Evolutionary conservation across 2,797 vertebrate genomes (phyloP), one percentile per base, ranked within the genome.

Genomic region (Anolis apletophallus): DNA sequence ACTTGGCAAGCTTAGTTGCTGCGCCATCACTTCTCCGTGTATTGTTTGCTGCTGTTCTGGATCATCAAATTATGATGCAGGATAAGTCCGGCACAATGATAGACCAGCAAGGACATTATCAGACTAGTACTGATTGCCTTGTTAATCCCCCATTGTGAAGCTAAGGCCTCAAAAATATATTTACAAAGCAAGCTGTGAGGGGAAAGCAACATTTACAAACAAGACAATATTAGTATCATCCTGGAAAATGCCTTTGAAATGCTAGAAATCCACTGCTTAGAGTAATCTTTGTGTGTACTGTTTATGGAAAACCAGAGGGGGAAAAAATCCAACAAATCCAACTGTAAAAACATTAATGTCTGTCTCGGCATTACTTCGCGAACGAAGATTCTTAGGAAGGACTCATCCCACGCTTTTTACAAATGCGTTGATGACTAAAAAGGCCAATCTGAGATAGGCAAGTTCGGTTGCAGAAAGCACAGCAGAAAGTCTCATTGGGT

Each of bases 1-100:
- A 50, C 52, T 86, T 83, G 76, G 71, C 88, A 83, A 80, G 40
- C 50, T 86, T 76, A 86, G 76, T 59, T 89, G 88, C 85, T 89
- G 85, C 26, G 67, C 88, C 84, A 89, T 86, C 88, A 86, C 59
- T 89, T 89, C 36, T 75, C 80, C 26, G 10, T 89, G 84, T 52
- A 83, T 86, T 86, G 81, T 80, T 85, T 69, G 55, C 73, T 74
- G 59, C 50, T 80, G 76, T 36, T 68, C 50, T 75, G 36, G 59
- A 54, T 83, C 84, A 86, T 86, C 84, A 80, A 61, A 83, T 69
- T 34, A 74, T 79, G 74, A 83, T 86, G 52, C 59, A 52, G 59
- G 75, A 79, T 80, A 84, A 73, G 36, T 68, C 59, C 52, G 19
- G 14, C 17, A 46, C 46, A 46, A 46, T 46, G 46, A 46, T 46